Base-by-base conservation (phyloP, 2,888 invertebrate species). In the Oeneis ivallda region DNA sequence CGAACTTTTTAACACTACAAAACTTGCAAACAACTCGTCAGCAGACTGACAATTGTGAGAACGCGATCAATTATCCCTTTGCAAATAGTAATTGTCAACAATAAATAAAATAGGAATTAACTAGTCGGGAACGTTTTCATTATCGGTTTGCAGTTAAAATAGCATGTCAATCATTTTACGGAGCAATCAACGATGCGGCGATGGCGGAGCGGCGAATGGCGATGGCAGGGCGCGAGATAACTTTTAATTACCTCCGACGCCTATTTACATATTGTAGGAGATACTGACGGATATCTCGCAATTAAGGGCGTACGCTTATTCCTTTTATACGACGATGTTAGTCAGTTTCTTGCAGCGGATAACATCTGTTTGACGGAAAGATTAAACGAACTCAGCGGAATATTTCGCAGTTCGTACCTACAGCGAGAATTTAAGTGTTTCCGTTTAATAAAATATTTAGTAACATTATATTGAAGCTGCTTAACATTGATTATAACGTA, bases 251-350 rank as follows among this genome's bases (percentile, higher is more conserved):
- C 89, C 80, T 83, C 82, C 78, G 84, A 87, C 84, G 85, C 84
- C 85, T 90, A 89, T 90, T 92, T 91, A 89, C 91, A 90, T 92
- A 90, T 83, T 87, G 87, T 81, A 82, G 85, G 76, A 87, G 88
- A 89, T 89, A 89, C 85, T 79, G 79, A 76, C 75, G 85, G 82
- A 87, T 88, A 86, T 87, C 86, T 87, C 82, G 89, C 90, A 91
- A 92, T 90, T 89, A 90, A 87, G 84, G 86, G 84, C 85, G 86
- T 87, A 82, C 78, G 79, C 81, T 80, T 85, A 83, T 86, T 87
- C 87, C 87, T 89, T 89, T 89, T 88, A 87, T 81, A 85, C 80
- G 79, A 79, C 76, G 74, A 74, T 80, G 81, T 80, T 76, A 80
- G 76, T 80, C 74, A 76, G 80, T 84, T 80, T 79, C 79, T 81